These are phyloP conservation scores for Apteryx mantelli DNA, from an alignment of 2,113 vertebrate genomes.

Conservation along the genomic window DNA sequence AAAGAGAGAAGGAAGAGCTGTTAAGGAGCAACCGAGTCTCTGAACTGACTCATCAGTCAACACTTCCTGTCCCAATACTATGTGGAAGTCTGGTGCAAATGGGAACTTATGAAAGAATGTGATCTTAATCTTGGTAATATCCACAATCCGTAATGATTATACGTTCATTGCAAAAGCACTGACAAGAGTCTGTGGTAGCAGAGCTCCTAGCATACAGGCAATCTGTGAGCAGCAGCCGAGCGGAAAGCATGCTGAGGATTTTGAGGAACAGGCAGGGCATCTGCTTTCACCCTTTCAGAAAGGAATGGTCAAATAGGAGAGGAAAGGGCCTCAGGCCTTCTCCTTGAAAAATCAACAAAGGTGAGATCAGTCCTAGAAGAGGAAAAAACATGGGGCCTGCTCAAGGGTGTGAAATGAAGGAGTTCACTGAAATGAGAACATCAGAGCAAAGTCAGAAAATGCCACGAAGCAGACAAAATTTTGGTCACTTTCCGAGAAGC, in stretches of 20 bases:
- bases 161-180: neutral
- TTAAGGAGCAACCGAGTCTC: neutral
- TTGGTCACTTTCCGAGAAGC: slow-evolving; percentile 18
- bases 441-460: slow-evolving; percentile 12
- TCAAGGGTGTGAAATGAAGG: neutral
- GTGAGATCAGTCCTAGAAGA: neutral
- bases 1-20: neutral
- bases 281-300: neutral
- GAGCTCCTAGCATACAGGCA: neutral
- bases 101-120: neutral
- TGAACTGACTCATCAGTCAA: neutral
- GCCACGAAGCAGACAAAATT: neutral
- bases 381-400: neutral
- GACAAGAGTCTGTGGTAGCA: neutral
- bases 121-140: accelerated
- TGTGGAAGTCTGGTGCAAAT: neutral
- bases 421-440: neutral
- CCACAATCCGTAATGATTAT: neutral
- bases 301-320: neutral
- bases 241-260: neutral
- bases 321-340: neutral
- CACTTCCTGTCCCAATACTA: neutral
- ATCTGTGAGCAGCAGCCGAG: neutral
- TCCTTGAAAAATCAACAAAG: neutral
- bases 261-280: neutral